Evolutionary conservation across 2,113 vertebrate genomes (phyloP), one percentile per base, ranked within the genome.

Genomic region (Podocnemis expansa): DNA sequence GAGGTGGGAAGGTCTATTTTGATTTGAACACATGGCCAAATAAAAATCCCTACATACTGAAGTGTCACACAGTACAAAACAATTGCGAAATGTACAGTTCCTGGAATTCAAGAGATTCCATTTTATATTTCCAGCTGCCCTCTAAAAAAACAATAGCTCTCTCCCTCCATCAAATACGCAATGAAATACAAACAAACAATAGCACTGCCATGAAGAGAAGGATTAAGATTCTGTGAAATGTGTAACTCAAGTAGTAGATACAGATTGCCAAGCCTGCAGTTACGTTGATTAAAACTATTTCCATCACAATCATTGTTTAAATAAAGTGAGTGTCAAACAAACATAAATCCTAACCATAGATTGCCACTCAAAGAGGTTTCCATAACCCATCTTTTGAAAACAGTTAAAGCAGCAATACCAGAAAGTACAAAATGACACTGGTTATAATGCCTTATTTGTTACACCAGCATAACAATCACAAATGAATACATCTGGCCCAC

Each of bases 111-210:
- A 93, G 96, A 96, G 97, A 98, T 95, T 95, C 89, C 85, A 84
- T 52, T 96, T 97, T 97, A 91, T 91, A 95, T 97, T 98, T 97
- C 96, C 93, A 98, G 96, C 97, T 25, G 2, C 89, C 75, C 94
- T 95, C 81, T 41, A 96, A 97, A 86, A n/a, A 96, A 89, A 95
- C 97, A 98, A 97, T 97, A 97, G 96, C 2, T 2, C 80, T 94
- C 96, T 95, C 94, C 95, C 93, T 94, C 94, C 10, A 85, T 95
- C 24, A 94, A 97, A 97, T 70, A 97, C 95, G 97, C 3, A 93
- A 94, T 84, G 94, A 97, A 97, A 97, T 88, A 93, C 95, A 95
- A 88, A 91, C 38, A 93, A 97, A 96, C 89, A 96, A 94, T 51
- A 97, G 87, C n/a, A 89, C 54, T 82, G 85, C 80, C 96, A 90